Percentiles rank a stretch among this genome's conserved stretches.
Conservation (phyloP, 1,140 invertebrate genomes). For the Drosophila lacteicornis region DNA sequence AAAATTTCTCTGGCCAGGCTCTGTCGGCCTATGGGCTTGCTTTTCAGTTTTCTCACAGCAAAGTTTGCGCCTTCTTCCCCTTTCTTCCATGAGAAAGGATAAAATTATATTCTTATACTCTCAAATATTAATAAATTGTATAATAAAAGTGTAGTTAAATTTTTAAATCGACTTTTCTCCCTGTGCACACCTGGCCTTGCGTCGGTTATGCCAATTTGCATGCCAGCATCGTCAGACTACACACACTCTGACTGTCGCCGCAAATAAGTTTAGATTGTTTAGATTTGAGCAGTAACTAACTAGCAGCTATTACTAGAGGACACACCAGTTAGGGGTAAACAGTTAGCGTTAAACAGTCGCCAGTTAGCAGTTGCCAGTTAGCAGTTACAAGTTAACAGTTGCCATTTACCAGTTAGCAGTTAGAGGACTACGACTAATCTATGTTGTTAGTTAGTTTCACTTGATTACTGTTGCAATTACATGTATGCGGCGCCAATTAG, state of each 20-base stretch:
- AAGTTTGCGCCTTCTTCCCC: too few relatives aligned
- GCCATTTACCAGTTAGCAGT: constrained; percentile 33
- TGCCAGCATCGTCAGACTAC: constrained; percentile 46
- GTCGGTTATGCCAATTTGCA: constrained; percentile 69
- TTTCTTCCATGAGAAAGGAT: too few relatives aligned
- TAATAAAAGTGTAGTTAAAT: background rate
- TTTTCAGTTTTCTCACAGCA: too few relatives aligned
- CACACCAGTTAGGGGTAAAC: constrained; percentile 5
- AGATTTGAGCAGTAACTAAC: constrained; percentile 39
- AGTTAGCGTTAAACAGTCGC: constrained; percentile 16
- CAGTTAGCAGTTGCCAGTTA: constrained; percentile 31
- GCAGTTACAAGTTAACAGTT: constrained; percentile 24
- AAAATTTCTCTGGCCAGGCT: too few relatives aligned
- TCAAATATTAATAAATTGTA: background rate
- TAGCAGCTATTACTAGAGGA: constrained; percentile 37
- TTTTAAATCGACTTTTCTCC: background rate
- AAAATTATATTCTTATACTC: background rate
- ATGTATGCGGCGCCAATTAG: constrained; percentile 53
- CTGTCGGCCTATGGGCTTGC: too few relatives aligned
- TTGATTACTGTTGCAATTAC: constrained; percentile 70
- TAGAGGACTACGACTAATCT: constrained; percentile 50
- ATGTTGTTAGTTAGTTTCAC: constrained; percentile 55
- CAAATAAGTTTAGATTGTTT: constrained; percentile 47
- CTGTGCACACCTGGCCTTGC: constrained; percentile 13
- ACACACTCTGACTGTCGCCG: constrained; percentile 5